Conservation (phyloP, 2,797 vertebrate genomes). For the Anabacerthia variegaticeps region DNA sequence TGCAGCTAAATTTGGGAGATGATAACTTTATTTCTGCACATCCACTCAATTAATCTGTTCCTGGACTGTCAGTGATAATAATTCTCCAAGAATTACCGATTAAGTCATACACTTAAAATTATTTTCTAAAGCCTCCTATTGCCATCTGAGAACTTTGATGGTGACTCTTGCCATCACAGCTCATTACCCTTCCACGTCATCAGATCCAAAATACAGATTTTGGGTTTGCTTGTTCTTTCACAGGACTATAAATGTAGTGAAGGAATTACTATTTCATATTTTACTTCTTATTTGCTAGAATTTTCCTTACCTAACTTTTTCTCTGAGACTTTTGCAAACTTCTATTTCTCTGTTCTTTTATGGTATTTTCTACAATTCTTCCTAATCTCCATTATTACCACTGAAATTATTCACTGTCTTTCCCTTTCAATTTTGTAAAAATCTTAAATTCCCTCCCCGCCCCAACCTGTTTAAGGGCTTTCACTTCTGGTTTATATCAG, state of each 20-base stretch:
- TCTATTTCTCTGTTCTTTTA: background rate
- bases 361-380: background rate
- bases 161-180: background rate
- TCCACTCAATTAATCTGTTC: conserved; percentile 40
- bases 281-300: background rate
- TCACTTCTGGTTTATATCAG: conserved; percentile 4
- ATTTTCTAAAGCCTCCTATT: conserved; percentile 18
- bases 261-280: background rate
- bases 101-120: conserved; percentile 50
- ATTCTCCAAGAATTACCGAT: conserved; percentile 30
- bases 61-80: conserved; percentile 5
- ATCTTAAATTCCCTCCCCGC: accelerated
- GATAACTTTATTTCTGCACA: background rate
- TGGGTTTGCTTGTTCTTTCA: background rate
- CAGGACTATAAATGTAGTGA: background rate
- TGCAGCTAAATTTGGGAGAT: conserved; percentile 23
- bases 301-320: background rate
- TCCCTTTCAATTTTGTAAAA: background rate
- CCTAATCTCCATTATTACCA: background rate
- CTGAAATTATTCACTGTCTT: background rate
- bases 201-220: background rate
- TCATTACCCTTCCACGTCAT: background rate
- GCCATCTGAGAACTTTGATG: background rate
- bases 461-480: background rate
- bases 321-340: background rate